Evolutionary conservation across 1,140 invertebrate species (phyloP), one percentile per base, ranked within the genome.

Genomic region (Eulimnadia texana): DNA sequence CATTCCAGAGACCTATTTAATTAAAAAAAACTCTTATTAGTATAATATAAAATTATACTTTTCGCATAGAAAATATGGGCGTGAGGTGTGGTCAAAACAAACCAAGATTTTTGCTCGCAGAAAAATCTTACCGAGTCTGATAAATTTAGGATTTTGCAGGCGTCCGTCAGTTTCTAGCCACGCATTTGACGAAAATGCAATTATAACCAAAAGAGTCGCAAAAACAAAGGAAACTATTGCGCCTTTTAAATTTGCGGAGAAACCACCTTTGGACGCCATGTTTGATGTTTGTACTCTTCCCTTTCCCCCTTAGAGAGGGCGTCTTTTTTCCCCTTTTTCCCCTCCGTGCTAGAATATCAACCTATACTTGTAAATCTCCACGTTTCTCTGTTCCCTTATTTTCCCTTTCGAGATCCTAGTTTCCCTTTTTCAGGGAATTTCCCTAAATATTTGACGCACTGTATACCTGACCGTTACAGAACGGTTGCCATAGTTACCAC

Each of bases 1-100:
- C 88, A 71, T 90, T 82, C 92, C 92, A 95, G n/a, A 95, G 74
- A 52, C 92, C 92, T 90, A 71, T 50, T 80, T 80, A 57, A 9
- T 6, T 19, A 25, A 50, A 2, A 2, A 25, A 51, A 27, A 25
- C 33, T 50, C 27, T 9, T 50, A 6, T 42, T 16, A 54, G 9
- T 19, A n/a, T 19, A 10, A 42, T 29, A 13, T 42, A n/a, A 20
- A 22, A 59, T 25, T 13, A 9, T 3, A 50, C n/a, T 11, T 58
- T 19, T 20, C 29, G 23, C 29, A 2, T 22, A 29, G n/a, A 58
- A 10, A 24, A 33, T 33, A 33, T 3, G 33, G 3, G 28, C 51
- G 11, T 19, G 16, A 51, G 58, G 49, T 42, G 42, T 51, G 49
- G 42, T 24, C 58, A 20, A n/a, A 24, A 25, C 20, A 59, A 59